These are phyloP conservation scores for Hyposoter didymator DNA, from an alignment of 2,888 invertebrate species.

Conservation along the genomic window DNA sequence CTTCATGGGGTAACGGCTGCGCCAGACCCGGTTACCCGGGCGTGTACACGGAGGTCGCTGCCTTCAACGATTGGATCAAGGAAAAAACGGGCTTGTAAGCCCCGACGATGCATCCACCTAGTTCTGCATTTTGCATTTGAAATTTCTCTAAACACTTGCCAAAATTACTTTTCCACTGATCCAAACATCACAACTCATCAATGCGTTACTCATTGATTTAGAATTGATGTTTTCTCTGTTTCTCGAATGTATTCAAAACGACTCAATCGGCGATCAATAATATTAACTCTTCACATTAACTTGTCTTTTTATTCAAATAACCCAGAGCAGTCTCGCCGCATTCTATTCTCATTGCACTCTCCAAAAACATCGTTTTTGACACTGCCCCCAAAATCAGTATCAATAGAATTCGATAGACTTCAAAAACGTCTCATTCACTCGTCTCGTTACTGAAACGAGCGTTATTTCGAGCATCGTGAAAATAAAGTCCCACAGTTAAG, in stretches of 20 bases:
- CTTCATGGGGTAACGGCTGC: conserved; percentile 86
- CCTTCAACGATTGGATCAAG: conserved; percentile 83
- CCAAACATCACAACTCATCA: not conserved
- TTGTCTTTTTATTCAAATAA: not conserved
- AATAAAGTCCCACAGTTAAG: not conserved
- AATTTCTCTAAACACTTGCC: not conserved
- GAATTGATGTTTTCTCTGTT: not conserved
- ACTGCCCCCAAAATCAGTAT: not conserved
- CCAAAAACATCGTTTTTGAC: not conserved
- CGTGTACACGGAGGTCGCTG: conserved; percentile 85
- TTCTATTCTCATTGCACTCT: not conserved
- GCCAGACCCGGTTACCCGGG: conserved; percentile 84
- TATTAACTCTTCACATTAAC: not conserved
- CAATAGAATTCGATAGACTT: not conserved
- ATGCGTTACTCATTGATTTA: conserved; percentile 1
- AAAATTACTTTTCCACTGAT: not conserved
- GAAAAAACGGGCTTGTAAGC: conserved; percentile 65
- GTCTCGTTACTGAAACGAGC: not conserved
- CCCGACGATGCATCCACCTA: not conserved
- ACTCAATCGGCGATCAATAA: not conserved
- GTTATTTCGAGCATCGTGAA: not conserved
- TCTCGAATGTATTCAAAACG: not conserved
- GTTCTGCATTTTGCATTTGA: not conserved
- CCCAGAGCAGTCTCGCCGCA: not conserved
- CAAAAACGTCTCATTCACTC: not conserved